Evolutionary conservation across 2,113 vertebrate genomes (phyloP), one percentile per base, ranked within the genome.

Genomic region (Neodontobutis hainanensis): DNA sequence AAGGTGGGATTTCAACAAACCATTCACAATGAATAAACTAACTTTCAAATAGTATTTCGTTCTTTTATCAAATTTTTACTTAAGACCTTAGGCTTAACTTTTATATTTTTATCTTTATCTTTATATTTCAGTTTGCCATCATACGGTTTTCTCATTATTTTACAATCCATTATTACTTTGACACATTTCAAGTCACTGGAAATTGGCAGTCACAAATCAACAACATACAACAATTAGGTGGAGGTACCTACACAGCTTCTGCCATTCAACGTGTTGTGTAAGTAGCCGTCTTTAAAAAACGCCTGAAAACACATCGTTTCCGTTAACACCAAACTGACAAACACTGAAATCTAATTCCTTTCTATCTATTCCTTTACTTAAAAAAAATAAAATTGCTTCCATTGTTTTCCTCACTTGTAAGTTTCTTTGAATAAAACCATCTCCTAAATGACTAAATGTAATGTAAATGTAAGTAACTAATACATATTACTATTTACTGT

Each of bases 121-220:
- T 56, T 2, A 45, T 27, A 73, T 85, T 84, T 15, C 86, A 93
- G 92, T 92, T 93, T 84, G 72, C 90, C 11, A 55, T 93, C 10
- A 58, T 66, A 51, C 84, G 91, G 59, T 93, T 84, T 58, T 85
- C 90, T 4, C 0, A 0, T 0, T 0, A 0, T 0, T 12, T 35
- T 3, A 0, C 0, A 0, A 57, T 84, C 14, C 70, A 90, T 35
- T 83, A 62, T 52, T 5, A 64, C 49, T 92, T 93, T 8, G 1
- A 59, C 0, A 0, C 11, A 7, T 82, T 83, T 49, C 8, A 44
- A 5, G 0, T 3, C 11, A 11, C 0, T 45, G 0, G 0, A 12
- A 0, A 0, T 2, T 88, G 83, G 86, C 1, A 73, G 35, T 0
- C 0, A 0, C 8, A 48, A 5, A 68, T 90, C 12, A 1, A 51